A percentile compares a stretch with the other conserved stretches of the same genome.
These are phyloP conservation scores for Hypselothyrea guttata DNA, from an alignment of 2,888 invertebrate species.

Conservation along the genomic window DNA sequence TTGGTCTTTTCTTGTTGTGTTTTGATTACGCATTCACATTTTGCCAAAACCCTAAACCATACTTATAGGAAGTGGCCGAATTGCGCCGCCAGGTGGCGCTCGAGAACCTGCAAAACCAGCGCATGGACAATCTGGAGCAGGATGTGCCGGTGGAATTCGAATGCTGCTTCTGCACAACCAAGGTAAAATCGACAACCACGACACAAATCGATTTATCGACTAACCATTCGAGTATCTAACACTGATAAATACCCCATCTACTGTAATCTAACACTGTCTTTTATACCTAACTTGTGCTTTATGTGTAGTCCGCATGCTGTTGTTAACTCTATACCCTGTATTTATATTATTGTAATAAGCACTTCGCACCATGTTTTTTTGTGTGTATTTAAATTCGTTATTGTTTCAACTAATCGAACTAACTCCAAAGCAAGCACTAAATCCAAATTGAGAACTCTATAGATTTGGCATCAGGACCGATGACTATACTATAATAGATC, in stretches of 20 bases:
- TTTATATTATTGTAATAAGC: slow-evolving; percentile 15
- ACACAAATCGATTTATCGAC: slow-evolving; percentile 45
- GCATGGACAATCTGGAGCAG: slow-evolving; percentile 88
- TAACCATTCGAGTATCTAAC: background rate
- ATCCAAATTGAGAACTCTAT: slow-evolving; percentile 3
- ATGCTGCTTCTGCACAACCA: slow-evolving; percentile 98
- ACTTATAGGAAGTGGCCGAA: slow-evolving; percentile 83
- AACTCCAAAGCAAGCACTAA: slow-evolving; percentile 24
- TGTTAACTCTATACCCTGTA: slow-evolving; percentile 2
- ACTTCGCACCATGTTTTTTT: slow-evolving; percentile 35
- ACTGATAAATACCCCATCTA: background rate
- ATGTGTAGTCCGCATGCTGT: slow-evolving; percentile 50
- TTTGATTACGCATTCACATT: slow-evolving; percentile 49
- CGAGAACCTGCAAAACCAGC: slow-evolving; percentile 82
- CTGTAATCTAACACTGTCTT: background rate
- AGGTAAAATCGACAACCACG: slow-evolving; percentile 84
- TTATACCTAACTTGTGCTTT: slow-evolving; percentile 33
- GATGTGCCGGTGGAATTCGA: slow-evolving; percentile 97
- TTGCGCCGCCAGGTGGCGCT: slow-evolving; percentile 82
- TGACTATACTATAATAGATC: slow-evolving; percentile 5
- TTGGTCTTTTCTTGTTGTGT: slow-evolving; percentile 30
- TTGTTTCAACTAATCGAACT: slow-evolving; percentile 19
- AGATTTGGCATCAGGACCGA: background rate
- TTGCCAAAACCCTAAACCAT: slow-evolving; percentile 61
- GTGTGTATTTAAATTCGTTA: slow-evolving; percentile 1